Conservation (phyloP, 2,888 invertebrate genomes). For the Esperia sulphurella region DNA sequence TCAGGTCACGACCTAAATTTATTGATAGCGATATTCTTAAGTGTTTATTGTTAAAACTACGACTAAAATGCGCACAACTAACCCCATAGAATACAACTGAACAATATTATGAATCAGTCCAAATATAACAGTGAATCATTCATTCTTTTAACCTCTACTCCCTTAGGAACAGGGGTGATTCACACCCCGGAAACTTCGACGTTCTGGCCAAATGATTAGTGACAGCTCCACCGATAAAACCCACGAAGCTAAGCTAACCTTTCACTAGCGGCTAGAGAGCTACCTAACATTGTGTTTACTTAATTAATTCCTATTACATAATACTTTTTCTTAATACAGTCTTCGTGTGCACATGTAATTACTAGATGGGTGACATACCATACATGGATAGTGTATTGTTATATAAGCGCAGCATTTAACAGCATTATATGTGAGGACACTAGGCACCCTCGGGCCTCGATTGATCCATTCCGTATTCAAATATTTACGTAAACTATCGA, state of each 20-base stretch:
- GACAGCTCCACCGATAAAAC: slow-evolving; percentile 2
- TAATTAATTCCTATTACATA: too few species aligned
- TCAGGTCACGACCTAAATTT: neutral
- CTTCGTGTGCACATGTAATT: too few species aligned
- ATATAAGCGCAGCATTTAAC: too few species aligned
- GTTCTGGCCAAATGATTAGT: slow-evolving; percentile 1
- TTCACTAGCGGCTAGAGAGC: neutral
- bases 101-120: neutral
- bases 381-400: too few species aligned
- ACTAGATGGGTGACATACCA: too few species aligned
- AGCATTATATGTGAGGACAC: too few species aligned
- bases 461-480: too few species aligned
- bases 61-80: neutral
- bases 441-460: too few species aligned
- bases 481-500: too few species aligned
- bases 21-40: too few species aligned
- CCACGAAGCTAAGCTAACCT: slow-evolving; percentile 6
- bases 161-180: neutral
- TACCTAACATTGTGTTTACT: neutral
- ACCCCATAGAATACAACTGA: neutral
- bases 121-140: neutral
- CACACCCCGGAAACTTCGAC: neutral
- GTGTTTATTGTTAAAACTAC: too few species aligned
- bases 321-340: too few species aligned
- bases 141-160: neutral